Conservation (phyloP, 1,140 invertebrate genomes). For the Drosophila serrata region DNA sequence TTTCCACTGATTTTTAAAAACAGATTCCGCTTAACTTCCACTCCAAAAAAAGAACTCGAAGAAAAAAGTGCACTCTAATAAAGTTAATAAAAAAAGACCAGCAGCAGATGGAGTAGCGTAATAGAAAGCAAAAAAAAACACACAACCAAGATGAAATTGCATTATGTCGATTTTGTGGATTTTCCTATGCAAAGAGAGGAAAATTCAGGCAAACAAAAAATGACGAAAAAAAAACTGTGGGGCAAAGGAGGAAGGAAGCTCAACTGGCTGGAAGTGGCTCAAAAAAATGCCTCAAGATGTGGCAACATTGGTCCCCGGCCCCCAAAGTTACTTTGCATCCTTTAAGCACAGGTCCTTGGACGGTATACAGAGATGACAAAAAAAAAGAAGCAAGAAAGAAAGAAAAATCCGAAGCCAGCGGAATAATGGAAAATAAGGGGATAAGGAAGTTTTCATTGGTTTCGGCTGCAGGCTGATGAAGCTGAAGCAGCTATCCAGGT, state of each 20-base stretch:
- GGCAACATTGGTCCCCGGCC: slow-evolving; percentile 59
- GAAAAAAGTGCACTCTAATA: slow-evolving; percentile 35
- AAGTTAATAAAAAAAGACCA: slow-evolving; percentile 41
- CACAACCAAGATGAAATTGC: slow-evolving; percentile 68
- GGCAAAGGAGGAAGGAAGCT: slow-evolving; percentile 46
- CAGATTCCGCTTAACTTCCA: slow-evolving; percentile 1
- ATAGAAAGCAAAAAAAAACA: slow-evolving; percentile 38
- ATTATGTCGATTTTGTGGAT: slow-evolving; percentile 81
- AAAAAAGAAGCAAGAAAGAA: not conserved
- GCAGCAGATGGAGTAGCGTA: slow-evolving; percentile 22
- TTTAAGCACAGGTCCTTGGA: slow-evolving; percentile 34
- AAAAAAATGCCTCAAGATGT: slow-evolving; percentile 53
- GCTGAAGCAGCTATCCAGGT: slow-evolving; percentile 44
- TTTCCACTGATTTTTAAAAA: slow-evolving; percentile 25
- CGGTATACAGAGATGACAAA: slow-evolving; percentile 1
- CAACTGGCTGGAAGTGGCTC: slow-evolving; percentile 60
- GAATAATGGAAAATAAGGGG: slow-evolving; percentile 20
- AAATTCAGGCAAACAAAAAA: slow-evolving; percentile 24
- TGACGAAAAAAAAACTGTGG: slow-evolving; percentile 26
- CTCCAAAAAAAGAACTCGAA: not conserved
- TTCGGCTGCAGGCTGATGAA: slow-evolving; percentile 47
- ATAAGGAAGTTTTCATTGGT: slow-evolving; percentile 53
- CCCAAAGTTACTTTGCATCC: slow-evolving; percentile 64
- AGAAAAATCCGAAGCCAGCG: slow-evolving; percentile 19
- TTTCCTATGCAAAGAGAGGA: slow-evolving; percentile 53